Evolutionary conservation across 2,797 vertebrate species (phyloP), one percentile per base, ranked within the genome.

Genomic region (Capromys pilorides): DNA sequence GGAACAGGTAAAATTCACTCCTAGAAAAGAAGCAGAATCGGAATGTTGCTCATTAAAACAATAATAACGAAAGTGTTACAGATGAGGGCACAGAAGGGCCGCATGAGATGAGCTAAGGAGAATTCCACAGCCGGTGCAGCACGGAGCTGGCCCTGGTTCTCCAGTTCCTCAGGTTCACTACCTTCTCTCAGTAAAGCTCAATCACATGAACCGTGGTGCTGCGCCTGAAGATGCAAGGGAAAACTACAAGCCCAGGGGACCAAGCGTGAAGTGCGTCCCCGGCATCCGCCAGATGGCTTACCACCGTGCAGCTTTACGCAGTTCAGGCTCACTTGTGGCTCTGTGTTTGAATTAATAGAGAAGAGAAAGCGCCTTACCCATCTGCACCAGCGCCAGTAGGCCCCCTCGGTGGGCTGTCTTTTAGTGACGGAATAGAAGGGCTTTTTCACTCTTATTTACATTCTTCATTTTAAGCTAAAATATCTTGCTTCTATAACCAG

Each of bases 21-120:
- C n/a, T 81, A 51, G 64, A 92, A 95, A 91, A 26, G 57, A 94
- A 93, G 67, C 33, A 79, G 39, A 88, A 26, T 78, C 31, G 87
- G 62, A 82, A 73, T 92, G 49, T 67, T 91, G 95, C 94, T 75
- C 19, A 81, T 86, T 67, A 33, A 77, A 49, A 49, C 22, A 81
- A 62, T 71, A 86, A 64, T 78, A 87, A 80, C 7, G n/a, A n/a
- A 85, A 75, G 21, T 67, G 2, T 88, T 4, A 1, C 24, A 41
- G 6, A 49, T 61, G 61, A 90, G 22, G 31, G 28, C 59, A 62
- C 82, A 16, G 54, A 86, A 45, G 54, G 19, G 36, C 24, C 26
- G 75, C 39, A 61, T 87, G 22, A 89, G 82, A 28, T 69, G 28
- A 71, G 61, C 36, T 57, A 3, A 62, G 36, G 49, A 62, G 66